Conservation (phyloP, 2,888 invertebrate species). For the Nomada fabriciana region DNA sequence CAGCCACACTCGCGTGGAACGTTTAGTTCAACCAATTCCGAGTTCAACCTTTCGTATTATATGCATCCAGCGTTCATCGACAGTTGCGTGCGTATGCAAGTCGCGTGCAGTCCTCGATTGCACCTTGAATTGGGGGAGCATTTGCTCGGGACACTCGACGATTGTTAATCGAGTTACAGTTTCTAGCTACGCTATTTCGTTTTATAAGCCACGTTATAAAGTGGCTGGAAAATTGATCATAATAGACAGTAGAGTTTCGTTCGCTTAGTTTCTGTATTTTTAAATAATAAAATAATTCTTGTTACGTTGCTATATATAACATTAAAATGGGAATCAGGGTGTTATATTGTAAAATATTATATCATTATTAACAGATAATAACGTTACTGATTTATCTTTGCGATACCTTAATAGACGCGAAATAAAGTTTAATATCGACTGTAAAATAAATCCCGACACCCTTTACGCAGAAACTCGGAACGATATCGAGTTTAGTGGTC, state of each 20-base stretch:
- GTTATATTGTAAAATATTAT: no score
- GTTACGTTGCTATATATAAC: no score
- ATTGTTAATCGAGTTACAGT: constrained; percentile 29
- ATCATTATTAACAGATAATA: no score
- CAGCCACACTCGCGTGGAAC: constrained; percentile 41
- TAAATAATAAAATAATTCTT: not conserved
- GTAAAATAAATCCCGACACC: not conserved
- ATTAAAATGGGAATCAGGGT: no score
- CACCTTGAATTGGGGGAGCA: constrained; percentile 17
- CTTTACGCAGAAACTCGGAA: not conserved
- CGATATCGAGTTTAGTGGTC: not conserved
- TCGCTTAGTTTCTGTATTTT: no score
- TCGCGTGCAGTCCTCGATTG: constrained; percentile 22
- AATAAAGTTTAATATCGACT: no score
- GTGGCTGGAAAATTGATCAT: not conserved
- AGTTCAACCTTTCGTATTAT: constrained; percentile 54
- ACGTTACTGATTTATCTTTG: no score
- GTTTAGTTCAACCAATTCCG: constrained; percentile 69
- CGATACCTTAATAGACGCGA: not conserved
- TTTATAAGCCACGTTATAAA: not conserved
- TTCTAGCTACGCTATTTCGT: not conserved
- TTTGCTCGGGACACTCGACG: constrained; percentile 8
- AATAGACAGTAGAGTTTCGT: no score
- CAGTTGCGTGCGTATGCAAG: constrained; percentile 26
- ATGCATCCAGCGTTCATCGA: constrained; percentile 23